Evolutionary conservation across 2,888 invertebrate species (phyloP), one percentile per base, ranked within the genome.

Genomic region (Ophion ventricosus): DNA sequence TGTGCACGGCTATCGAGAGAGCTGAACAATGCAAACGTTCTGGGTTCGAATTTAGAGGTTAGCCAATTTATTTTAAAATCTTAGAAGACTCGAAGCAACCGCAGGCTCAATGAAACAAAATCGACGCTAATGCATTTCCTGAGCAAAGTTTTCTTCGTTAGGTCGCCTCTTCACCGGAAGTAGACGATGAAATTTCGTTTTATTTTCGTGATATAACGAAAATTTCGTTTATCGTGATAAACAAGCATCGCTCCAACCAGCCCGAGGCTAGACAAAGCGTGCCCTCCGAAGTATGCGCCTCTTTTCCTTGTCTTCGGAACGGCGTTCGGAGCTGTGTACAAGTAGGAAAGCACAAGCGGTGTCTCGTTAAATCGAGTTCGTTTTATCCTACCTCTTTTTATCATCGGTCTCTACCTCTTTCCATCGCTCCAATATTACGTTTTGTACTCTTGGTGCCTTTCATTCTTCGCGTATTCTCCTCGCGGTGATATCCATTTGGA

Each of bases 291-390:
- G 35, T 66, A n/a, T 66, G 43, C 29, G 40, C 67, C 17, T 35
- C 26, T 59, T 66, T 57, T 69, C 29, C 49, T 25, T 75, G 25
- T 66, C 17, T 17, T 70, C 49, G 64, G 69, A 64, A 35, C 40
- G 29, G 35, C 43, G 77, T 66, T 77, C 43, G 69, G 69, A 54
- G 59, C 77, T 69, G 57, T 77, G 40, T 20, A 11, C 54, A 26
- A 61, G 63, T 49, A 29, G 49, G 23, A 43, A 57, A 76, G 66
- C 56, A 74, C 82, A 66, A 80, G 73, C 67, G 54, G 56, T 75
- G 61, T 73, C 78, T 81, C 84, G 84, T 84, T 84, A 81, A 81
- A 84, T 81, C 40, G 70, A 81, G 59, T 84, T 74, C 74, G 59
- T 84, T 74, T 78, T 84, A 74, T 81, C 78, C 49, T 23, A 26